Evolutionary conservation across 2,797 vertebrate species (phyloP).

Genomic region (Lateolabrax maculatus): DNA sequence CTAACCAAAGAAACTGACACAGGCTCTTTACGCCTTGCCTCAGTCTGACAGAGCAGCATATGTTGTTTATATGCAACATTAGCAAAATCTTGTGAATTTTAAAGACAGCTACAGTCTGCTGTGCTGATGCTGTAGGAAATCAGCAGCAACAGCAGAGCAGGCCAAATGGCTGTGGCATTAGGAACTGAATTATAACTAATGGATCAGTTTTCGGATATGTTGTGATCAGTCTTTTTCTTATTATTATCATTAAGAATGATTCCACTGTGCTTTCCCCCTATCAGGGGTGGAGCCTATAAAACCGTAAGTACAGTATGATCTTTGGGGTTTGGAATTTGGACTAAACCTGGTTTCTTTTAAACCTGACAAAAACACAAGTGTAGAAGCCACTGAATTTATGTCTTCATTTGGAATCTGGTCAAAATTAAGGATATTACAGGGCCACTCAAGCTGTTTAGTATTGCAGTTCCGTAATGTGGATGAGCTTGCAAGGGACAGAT

Average conservation of each 20-base stretch:
- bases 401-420: background rate
- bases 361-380: background rate
- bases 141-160: conserved; percentile 39
- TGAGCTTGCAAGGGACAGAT: background rate
- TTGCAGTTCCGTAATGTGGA: too few relatives aligned
- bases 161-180: conserved; percentile 17
- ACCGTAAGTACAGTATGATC: background rate
- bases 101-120: conserved; percentile 37
- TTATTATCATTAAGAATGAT: background rate
- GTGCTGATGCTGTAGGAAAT: background rate
- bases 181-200: conserved; percentile 3
- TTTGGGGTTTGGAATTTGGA: background rate
- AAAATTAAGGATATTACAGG: background rate
- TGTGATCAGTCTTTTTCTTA: background rate
- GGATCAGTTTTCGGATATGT: background rate
- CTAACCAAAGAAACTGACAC: conserved; percentile 25
- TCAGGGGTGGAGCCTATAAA: background rate
- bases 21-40: conserved; percentile 32
- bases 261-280: background rate
- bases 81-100: conserved; percentile 41
- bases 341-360: background rate
- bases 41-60: conserved; percentile 58
- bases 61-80: conserved; percentile 64
- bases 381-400: background rate
- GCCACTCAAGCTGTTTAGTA: background rate